These are phyloP conservation scores for Pegoplata infirma DNA, from an alignment of 2,888 invertebrate species.

Conservation along the genomic window DNA sequence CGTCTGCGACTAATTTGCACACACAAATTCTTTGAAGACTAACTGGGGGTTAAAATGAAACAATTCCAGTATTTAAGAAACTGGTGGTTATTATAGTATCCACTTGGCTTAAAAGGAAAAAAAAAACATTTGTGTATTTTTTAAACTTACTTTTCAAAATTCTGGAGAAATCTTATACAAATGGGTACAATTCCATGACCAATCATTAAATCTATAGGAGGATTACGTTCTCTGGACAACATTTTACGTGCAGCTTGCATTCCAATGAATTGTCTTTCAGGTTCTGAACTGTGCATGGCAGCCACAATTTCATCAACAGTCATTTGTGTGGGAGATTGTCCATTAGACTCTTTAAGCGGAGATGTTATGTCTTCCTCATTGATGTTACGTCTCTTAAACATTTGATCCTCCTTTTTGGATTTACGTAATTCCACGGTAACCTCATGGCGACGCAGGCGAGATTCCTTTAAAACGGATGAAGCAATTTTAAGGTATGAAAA, in stretches of 20 bases:
- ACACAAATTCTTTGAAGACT: too few species aligned
- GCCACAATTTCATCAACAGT: constrained; percentile 85
- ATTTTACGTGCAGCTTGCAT: constrained; percentile 92
- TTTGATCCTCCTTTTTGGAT: constrained; percentile 94
- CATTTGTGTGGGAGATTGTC: constrained; percentile 78
- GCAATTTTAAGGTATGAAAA: neutral
- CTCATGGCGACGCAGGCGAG: constrained; percentile 92
- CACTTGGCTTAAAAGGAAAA: too few species aligned
- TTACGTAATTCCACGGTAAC: constrained; percentile 94
- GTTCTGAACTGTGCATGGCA: constrained; percentile 84
- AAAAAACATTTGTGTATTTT: too few species aligned
- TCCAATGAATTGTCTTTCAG: constrained; percentile 82
- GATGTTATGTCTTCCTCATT: constrained; percentile 79
- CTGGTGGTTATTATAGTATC: too few species aligned
- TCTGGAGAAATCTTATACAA: constrained; percentile 87
- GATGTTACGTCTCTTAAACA: constrained; percentile 93
- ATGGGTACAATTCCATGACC: constrained; percentile 89
- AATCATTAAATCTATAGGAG: constrained; percentile 93
- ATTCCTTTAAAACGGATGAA: constrained; percentile 74
- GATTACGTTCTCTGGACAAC: constrained; percentile 92
- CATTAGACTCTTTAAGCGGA: constrained; percentile 79
- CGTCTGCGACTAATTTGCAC: too few species aligned
- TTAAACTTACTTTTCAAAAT: constrained; percentile 83
- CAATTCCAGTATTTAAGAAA: too few species aligned
- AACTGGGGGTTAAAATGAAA: too few species aligned